Conservation (phyloP, 2,113 vertebrate genomes). For the Nansenia antarctica region DNA sequence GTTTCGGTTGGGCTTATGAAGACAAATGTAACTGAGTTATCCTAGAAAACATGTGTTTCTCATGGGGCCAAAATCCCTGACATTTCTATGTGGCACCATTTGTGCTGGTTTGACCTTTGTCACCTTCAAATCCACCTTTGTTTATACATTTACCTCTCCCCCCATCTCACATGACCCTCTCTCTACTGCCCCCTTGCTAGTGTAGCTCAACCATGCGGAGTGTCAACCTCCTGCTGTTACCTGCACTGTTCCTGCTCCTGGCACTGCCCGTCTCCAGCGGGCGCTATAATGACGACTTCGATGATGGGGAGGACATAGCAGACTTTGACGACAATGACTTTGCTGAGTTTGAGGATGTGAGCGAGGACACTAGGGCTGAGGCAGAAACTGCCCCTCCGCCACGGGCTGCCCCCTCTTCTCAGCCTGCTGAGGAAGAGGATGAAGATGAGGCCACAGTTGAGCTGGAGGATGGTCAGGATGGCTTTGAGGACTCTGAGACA, state of each 20-base stretch:
- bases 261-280: constrained; percentile 63
- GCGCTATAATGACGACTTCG: constrained; percentile 89
- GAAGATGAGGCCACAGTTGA: constrained; percentile 95
- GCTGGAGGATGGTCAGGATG: constrained; percentile 91
- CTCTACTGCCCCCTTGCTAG: not conserved
- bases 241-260: constrained; percentile 66
- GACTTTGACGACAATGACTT: constrained; percentile 99
- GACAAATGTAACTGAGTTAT: too few species aligned
- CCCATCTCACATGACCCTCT: not conserved
- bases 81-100: too few species aligned
- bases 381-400: constrained; percentile 70
- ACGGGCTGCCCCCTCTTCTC: constrained; percentile 45
- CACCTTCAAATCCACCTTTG: not conserved
- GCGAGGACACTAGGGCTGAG: constrained; percentile 81
- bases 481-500: constrained; percentile 88
- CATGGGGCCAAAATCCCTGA: too few species aligned
- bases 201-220: constrained; percentile 63
- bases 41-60: too few species aligned
- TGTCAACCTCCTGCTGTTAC: constrained; percentile 52
- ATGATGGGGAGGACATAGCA: constrained; percentile 90
- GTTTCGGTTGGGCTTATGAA: too few species aligned
- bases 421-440: constrained; percentile 75
- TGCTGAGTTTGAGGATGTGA: constrained; percentile 94
- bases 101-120: constrained; percentile 8
- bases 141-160: not conserved